Conservation (phyloP, 2,888 invertebrate species). For the Notodonta ziczac region DNA sequence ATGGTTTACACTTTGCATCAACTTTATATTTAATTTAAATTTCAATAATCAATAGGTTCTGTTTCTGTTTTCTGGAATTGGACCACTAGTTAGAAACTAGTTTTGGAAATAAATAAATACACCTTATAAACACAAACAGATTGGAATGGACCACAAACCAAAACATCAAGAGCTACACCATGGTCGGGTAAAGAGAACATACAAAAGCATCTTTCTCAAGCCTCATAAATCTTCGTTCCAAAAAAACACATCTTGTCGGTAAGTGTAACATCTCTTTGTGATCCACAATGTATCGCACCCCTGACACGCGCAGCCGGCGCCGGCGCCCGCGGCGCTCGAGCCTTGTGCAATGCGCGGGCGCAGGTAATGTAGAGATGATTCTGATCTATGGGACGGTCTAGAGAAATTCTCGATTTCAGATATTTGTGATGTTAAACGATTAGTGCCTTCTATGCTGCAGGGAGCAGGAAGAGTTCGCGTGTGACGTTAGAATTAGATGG, state of each 20-base stretch:
- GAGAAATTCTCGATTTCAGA: not conserved
- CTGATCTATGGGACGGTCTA: not conserved
- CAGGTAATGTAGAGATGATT: conserved; percentile 33
- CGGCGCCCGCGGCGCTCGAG: conserved; percentile 57
- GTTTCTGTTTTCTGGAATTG: too few species aligned
- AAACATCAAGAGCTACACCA: not conserved
- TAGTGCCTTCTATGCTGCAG: not conserved
- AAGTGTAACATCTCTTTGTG: conserved; percentile 42
- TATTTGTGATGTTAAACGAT: not conserved
- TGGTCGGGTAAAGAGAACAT: not conserved
- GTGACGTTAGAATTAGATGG: too few species aligned
- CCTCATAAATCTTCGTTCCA: not conserved
- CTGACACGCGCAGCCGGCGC: conserved; percentile 52
- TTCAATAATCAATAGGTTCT: too few species aligned
- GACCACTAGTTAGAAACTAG: too few species aligned
- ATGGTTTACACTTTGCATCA: too few species aligned
- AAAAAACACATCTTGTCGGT: conserved; percentile 10
- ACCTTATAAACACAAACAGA: too few species aligned
- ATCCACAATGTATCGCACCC: conserved; percentile 31
- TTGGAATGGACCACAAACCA: too few species aligned
- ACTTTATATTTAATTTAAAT: too few species aligned
- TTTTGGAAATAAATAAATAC: too few species aligned
- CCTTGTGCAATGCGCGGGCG: conserved; percentile 24
- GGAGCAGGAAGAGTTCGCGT: too few species aligned
- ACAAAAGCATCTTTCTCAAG: not conserved